Conservation (phyloP, 2,888 invertebrate genomes). For the Chelonus formosanus region DNA sequence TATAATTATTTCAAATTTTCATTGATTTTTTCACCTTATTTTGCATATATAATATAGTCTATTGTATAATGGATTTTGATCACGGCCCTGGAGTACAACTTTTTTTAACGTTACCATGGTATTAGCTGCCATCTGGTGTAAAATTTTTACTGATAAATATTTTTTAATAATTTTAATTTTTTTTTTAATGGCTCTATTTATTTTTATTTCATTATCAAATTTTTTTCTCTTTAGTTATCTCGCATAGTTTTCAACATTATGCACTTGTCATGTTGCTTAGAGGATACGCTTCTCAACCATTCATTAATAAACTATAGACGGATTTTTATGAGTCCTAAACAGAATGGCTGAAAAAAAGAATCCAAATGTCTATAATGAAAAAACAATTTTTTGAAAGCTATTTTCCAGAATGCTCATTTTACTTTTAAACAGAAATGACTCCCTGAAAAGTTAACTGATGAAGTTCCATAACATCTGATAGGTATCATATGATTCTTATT, state of each 20-base stretch:
- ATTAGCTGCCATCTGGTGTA: slow-evolving; percentile 59
- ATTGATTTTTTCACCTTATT: slow-evolving; percentile 10
- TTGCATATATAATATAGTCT: not conserved
- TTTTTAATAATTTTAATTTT: slow-evolving; percentile 42
- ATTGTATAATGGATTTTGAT: slow-evolving; percentile 29
- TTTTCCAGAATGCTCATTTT: too few relatives aligned
- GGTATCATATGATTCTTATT: not conserved
- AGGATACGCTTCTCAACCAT: too few relatives aligned
- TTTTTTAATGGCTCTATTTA: slow-evolving; percentile 52
- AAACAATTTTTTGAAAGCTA: too few relatives aligned
- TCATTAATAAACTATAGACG: too few relatives aligned
- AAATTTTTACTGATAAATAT: slow-evolving; percentile 57
- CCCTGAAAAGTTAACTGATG: too few relatives aligned
- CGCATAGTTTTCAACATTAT: not conserved
- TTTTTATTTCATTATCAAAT: slow-evolving; percentile 5
- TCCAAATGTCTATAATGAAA: too few relatives aligned
- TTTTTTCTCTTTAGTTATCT: not conserved
- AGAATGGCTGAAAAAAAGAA: too few relatives aligned
- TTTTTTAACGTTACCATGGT: slow-evolving; percentile 50
- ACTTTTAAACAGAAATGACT: too few relatives aligned
- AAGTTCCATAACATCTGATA: too few relatives aligned
- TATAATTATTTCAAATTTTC: not conserved
- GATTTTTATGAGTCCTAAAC: too few relatives aligned
- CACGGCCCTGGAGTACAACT: slow-evolving; percentile 53
- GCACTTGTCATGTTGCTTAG: too few relatives aligned